Base-by-base conservation (phyloP, 2,797 vertebrate genomes). In the Enteromius argenteus region DNA sequence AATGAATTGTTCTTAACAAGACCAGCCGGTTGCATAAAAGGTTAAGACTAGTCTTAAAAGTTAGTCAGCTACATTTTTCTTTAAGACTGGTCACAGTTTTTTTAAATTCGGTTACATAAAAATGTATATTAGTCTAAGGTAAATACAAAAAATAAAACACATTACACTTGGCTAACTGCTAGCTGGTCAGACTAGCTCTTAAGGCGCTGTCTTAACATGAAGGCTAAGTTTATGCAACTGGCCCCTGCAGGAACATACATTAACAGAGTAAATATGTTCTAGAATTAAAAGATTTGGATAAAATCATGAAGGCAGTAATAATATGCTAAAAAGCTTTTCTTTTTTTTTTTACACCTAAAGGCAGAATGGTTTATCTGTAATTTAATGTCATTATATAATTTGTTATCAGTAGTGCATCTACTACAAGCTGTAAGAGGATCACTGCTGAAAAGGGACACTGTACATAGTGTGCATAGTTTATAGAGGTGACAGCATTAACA, bases 371-470 rank as follows among this genome's bases (percentile, higher is more conserved):
- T 67, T 75, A 49, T 27, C 67, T 79, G 64, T 60, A 80, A 83
- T 89, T 72, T 73, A 77, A 89, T 83, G 74, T 67, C 79, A 73
- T 87, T 83, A 60, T 80, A 75, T 83, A 84, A 68, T 21, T 66
- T 49, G 23, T 58, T 76, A 79, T 84, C 86, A 89, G 76, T 42
- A 37, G 64, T 53, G 72, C 72, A 80, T 85, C 72, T 80, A 85
- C 83, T 84, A 83, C 66, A 85, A 60, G 67, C 9, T 82, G 81
- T 85, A 87, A 89, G 67, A 58, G 64, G 69, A 89, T 86, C 73
- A 8, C 71, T 64, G 39, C 53, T 85, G 83, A 73, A 86, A 85
- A 76, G 15, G 35, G 83, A 86, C 64, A 37, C 76, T 62, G 32
- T 68, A 85, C 58, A 53, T 58, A 23, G 68, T 56, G 60, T 9